Conservation (phyloP, 1,140 invertebrate species). For the Drosophila simulans region DNA sequence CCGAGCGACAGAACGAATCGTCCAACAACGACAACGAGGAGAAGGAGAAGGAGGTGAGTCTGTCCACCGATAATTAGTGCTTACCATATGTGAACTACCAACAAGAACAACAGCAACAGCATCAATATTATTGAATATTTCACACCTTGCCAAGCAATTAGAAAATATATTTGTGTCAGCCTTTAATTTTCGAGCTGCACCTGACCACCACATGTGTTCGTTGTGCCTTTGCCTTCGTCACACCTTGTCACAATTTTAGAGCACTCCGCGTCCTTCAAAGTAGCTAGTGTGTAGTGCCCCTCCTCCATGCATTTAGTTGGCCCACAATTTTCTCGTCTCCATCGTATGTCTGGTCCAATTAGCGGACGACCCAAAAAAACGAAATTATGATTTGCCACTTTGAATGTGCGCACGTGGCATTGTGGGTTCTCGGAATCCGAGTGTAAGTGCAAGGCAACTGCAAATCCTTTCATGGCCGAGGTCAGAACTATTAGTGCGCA, state of each 20-base stretch:
- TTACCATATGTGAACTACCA: constrained; percentile 23
- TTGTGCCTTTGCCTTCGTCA: constrained; percentile 48
- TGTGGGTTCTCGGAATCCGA: constrained; percentile 42
- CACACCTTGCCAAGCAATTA: constrained; percentile 57
- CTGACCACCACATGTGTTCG: constrained; percentile 1
- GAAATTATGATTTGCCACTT: constrained; percentile 73
- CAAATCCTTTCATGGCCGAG: constrained; percentile 82
- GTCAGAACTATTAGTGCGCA: constrained; percentile 77
- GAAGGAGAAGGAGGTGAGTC: constrained; percentile 84
- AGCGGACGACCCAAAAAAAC: constrained; percentile 48
- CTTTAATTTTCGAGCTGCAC: constrained; percentile 27
- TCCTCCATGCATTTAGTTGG: not conserved
- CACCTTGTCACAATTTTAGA: constrained; percentile 72
- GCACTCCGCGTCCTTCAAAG: constrained; percentile 66
- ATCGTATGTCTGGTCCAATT: constrained; percentile 70
- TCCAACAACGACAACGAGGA: constrained; percentile 85
- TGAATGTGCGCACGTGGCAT: constrained; percentile 58
- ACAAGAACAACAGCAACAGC: constrained; percentile 43
- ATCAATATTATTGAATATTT: constrained; percentile 40
- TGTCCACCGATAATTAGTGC: not conserved
- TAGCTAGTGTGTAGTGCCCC: constrained; percentile 35
- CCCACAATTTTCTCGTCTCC: constrained; percentile 5
- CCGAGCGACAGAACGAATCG: constrained; percentile 85
- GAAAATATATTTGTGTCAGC: constrained; percentile 43
- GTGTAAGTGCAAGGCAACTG: constrained; percentile 46